A percentile compares a stretch with the other conserved stretches of the same genome.
Evolutionary conservation across 2,113 vertebrate species (phyloP).

Genomic region (Pithys albifrons): DNA sequence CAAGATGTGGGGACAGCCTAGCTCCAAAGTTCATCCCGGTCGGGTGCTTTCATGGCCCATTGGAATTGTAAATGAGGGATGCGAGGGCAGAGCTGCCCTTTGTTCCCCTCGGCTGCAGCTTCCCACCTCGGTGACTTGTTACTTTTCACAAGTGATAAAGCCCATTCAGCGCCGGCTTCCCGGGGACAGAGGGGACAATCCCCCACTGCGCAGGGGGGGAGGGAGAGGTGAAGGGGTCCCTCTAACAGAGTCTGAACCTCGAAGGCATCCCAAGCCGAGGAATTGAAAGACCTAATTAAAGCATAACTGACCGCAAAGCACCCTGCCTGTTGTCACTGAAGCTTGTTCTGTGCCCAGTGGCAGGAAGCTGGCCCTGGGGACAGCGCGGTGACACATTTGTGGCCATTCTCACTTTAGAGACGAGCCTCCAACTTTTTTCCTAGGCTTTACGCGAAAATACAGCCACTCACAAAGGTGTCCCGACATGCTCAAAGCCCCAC

Average conservation of each 20-base stretch:
- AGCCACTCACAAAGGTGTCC: fast-evolving
- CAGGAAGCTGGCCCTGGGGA: not conserved
- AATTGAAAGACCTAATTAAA: not conserved
- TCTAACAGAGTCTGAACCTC: conserved; percentile 9
- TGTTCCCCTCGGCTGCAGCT: conserved; percentile 69
- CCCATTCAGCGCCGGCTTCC: conserved; percentile 65
- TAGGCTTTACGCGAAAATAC: fast-evolving
- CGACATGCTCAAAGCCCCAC: fast-evolving
- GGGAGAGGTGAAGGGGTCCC: not conserved
- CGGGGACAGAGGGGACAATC: not conserved
- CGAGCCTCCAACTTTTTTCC: fast-evolving
- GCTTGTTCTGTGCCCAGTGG: fast-evolving
- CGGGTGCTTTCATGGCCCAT: conserved; percentile 63
- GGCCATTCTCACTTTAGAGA: fast-evolving
- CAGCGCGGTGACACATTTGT: fast-evolving
- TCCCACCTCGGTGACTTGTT: conserved; percentile 70
- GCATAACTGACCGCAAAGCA: not conserved
- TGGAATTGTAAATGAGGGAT: conserved; percentile 79
- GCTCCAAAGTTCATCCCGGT: conserved; percentile 61
- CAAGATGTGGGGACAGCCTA: conserved; percentile 49
- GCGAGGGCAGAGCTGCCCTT: conserved; percentile 66
- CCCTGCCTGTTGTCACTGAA: not conserved
- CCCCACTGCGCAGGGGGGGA: not conserved
- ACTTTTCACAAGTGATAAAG: conserved; percentile 77
- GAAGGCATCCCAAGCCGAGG: conserved; percentile 5